Evolutionary conservation across 2,888 invertebrate species (phyloP), one percentile per base, ranked within the genome.

Genomic region (Hypomecis punctinalis): DNA sequence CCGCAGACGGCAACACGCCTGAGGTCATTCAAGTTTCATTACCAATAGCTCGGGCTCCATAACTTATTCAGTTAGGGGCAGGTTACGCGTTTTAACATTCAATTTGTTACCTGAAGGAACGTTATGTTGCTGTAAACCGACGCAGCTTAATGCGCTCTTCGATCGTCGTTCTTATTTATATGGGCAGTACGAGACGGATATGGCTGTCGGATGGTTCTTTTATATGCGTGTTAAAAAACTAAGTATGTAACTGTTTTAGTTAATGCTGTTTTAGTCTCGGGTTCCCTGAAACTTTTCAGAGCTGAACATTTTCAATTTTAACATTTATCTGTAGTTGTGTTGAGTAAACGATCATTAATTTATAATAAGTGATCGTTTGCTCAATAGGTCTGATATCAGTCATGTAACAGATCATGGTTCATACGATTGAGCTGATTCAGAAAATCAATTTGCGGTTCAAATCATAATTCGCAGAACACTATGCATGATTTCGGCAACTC

Each of bases 21-120:
- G 80, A 75, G 87, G 89, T 89, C 90, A 91, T 91, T 87, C 90
- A 87, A 88, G 88, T 91, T 91, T 90, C 90, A 91, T 90, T 86
- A 88, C 89, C 91, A 88, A 91, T 91, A 90, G 85, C 88, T 85
- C 82, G 79, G 70, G 72, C 79, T 87, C 86, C 88, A 89, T 91
- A 89, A 90, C 89, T 90, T 90, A 91, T 91, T 91, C 90, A 91
- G 86, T 84, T 84, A 86, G 81, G 89, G 88, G 83, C 88, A 89
- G 87, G 89, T 88, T 85, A 88, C 86, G 84, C 82, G 83, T 84
- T 89, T 89, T 89, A 89, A 90, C 89, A 90, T 90, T 90, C 89
- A 90, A 90, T 90, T 90, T 87, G 85, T 83, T 83, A 80, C 83
- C 83, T 79, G 82, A 87, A 87, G 84, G 83, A 86, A 81, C 82